Base-by-base conservation (phyloP, 2,113 vertebrate species). In the Motacilla alba region DNA sequence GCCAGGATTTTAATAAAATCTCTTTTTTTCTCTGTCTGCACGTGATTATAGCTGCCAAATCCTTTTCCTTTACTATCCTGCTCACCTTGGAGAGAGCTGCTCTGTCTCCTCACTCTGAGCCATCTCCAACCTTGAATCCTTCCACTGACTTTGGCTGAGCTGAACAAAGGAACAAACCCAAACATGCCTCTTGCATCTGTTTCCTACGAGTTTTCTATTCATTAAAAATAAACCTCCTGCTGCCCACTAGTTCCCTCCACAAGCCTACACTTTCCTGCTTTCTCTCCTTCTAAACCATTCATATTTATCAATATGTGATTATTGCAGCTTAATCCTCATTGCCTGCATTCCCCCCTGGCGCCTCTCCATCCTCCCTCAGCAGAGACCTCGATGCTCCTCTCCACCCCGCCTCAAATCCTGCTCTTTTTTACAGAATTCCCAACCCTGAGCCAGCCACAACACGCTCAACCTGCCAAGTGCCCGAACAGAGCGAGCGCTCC, bases 151-250 rank as follows among this genome's bases (percentile, higher is more conserved):
- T 73, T 47, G 52, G 37, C 58, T 6, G 23, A 77, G 83, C 49
- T 20, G 89, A 88, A 96, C 73, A 95, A 92, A 96, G 95, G 79
- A 68, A 79, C 44, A 56, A 82, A 96, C 19, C 58, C 67, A 58
- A 92, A 85, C 41, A 6, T 0, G 16, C 37, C 58, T 62, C 83
- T 52, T 26, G 53, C 58, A 39, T 82, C n/a, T 35, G 33, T 5
- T 79, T 56, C 41, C 39, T 26, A 67, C 5, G 5, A 21, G 47
- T 26, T 49, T 84, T 79, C 50, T 11, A 49, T 64, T 17, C 53
- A 60, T 17, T 44, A 28, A 50, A 83, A 84, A 66, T 28, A 76
- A 20, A 13, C 63, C 55, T 68, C 47, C 59, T 53, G 50, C 85
- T 83, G 46, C 60, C 55, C 75, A 17, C 31, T 20, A 26, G 37